Evolutionary conservation across 2,888 invertebrate species (phyloP), one percentile per base, ranked within the genome.

Genomic region (Diadegma fenestrale): DNA sequence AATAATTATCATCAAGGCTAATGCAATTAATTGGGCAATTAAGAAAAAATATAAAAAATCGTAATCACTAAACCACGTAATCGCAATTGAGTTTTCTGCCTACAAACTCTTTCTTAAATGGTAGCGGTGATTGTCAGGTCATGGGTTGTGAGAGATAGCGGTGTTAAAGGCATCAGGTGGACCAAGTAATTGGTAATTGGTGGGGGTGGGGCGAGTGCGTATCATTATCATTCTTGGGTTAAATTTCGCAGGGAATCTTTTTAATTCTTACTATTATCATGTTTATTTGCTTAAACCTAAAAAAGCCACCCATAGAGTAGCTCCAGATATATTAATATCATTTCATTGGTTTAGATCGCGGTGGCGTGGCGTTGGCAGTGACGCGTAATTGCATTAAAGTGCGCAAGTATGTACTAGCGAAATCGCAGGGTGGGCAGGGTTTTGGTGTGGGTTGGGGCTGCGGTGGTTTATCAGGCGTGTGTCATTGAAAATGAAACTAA

Each of bases 381-480:
- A 69, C 33, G 48, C 69, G 78, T 68, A 22, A 69, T 82, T 79
- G 61, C 63, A 76, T 75, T 73, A 30, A 48, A 45, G 82, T 79
- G 68, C 71, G 48, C 63, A 71, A 37, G 51, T 61, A 71, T 45
- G 30, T 48, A 48, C 66, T 63, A 75, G 45, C 45, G 77, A 45
- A 61, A 51, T 37, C 75, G 75, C 63, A 37, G 30, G 75, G 77
- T 66, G 37, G 37, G 7, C 37, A 37, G 37, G 37, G 8, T 75
- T n/a, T n/a, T 76, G 4, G 26, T 66, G 17, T 61, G 30, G 68
- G 19, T 68, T 72, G n/a, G 45, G 61, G 45, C n/a, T 48, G 82
- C 54, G 71, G 33, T 71, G 81, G 69, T 80, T 77, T 64, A 68
- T 86, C 83, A 88, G 84, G 87, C 84, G 73, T 87, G 88, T 87